Evolutionary conservation across 2,113 vertebrate species (phyloP).

Genomic region (Gobius niger): DNA sequence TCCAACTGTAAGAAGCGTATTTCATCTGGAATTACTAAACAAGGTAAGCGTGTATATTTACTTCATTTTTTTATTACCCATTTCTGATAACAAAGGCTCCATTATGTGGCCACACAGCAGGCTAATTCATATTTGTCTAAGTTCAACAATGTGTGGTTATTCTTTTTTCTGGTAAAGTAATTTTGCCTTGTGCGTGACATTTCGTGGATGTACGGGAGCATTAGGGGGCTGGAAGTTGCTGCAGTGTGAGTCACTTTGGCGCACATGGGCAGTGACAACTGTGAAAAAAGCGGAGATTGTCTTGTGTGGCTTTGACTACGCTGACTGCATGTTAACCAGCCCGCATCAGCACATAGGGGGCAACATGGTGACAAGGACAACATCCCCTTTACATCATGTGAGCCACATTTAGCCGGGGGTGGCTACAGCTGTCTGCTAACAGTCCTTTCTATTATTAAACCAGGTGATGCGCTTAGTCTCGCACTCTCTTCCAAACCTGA

Average conservation of each 20-base stretch:
- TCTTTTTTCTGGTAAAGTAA: not conserved
- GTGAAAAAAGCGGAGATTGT: conserved; percentile 53
- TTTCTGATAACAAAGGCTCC: not conserved
- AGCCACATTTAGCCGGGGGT: conserved; percentile 26
- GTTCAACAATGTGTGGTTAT: conserved; percentile 11
- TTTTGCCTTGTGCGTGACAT: conserved; percentile 45
- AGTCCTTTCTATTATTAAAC: not conserved
- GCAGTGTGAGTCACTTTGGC: conserved; percentile 85
- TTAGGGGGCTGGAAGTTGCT: conserved; percentile 76
- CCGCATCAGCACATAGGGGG: conserved; percentile 31
- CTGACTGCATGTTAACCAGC: conserved; percentile 64
- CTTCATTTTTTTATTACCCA: not conserved
- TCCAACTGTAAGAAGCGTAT: conserved; percentile 36
- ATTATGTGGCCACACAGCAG: conserved; percentile 9
- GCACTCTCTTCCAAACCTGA: not conserved
- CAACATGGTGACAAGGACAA: conserved; percentile 41
- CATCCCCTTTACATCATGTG: not conserved
- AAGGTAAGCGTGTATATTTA: conserved; percentile 55
- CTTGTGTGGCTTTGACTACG: conserved; percentile 51
- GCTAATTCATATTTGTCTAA: not conserved
- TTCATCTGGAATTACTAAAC: conserved; percentile 16
- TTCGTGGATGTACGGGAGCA: conserved; percentile 65
- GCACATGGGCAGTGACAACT: conserved; percentile 79
- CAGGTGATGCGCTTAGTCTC: not conserved
- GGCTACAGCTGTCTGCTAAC: not conserved